Evolutionary conservation across 2,888 invertebrate genomes (phyloP).

Genomic region (Philereme transversata): DNA sequence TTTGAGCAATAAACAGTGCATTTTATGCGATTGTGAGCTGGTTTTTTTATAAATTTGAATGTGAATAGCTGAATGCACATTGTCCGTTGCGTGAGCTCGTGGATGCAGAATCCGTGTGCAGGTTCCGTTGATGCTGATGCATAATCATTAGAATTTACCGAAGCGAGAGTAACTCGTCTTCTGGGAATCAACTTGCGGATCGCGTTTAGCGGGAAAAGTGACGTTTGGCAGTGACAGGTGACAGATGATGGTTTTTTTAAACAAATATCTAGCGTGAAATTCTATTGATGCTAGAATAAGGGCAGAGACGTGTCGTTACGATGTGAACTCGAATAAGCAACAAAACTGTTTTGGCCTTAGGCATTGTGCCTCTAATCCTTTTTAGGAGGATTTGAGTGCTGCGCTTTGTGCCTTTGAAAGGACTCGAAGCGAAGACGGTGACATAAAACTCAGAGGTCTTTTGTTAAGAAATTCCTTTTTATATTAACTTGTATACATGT

Average conservation of each 20-base stretch:
- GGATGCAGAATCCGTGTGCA: conserved; percentile 66
- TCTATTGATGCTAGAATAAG: conserved; percentile 35
- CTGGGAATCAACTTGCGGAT: conserved; percentile 64
- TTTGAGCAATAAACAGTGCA: conserved; percentile 83
- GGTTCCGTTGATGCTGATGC: conserved; percentile 78
- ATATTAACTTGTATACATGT: conserved; percentile 40
- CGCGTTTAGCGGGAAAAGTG: conserved; percentile 70
- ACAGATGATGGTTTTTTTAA: conserved; percentile 36
- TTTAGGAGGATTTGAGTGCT: conserved; percentile 46
- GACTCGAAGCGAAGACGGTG: conserved; percentile 47
- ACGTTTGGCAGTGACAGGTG: conserved; percentile 61
- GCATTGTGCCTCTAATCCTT: conserved; percentile 60
- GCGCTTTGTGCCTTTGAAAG: conserved; percentile 52
- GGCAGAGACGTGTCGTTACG: conserved; percentile 64
- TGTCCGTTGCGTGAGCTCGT: conserved; percentile 83
- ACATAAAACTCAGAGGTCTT: conserved; percentile 50
- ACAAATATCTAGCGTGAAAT: conserved; percentile 16
- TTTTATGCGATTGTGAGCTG: conserved; percentile 79
- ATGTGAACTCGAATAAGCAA: conserved; percentile 68
- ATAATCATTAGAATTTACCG: conserved; percentile 78
- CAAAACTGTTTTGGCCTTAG: conserved; percentile 54
- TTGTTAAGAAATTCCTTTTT: conserved; percentile 43
- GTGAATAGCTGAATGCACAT: conserved; percentile 77
- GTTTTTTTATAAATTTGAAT: conserved; percentile 71
- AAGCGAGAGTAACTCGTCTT: conserved; percentile 61